Conservation (phyloP, 2,888 invertebrate genomes). For the Erannis defoliaria region DNA sequence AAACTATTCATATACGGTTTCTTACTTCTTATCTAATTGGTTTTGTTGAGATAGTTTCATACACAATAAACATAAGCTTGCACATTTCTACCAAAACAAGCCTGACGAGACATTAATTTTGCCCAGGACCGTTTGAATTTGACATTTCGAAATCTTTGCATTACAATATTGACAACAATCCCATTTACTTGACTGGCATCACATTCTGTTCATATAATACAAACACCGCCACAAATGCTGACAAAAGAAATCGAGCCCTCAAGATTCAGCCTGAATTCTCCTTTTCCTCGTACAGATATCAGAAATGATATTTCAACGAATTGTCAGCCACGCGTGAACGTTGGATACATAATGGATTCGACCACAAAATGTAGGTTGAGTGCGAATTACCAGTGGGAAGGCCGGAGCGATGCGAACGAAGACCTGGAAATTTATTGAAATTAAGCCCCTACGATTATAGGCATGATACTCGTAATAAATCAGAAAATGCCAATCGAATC, state of each 20-base stretch:
- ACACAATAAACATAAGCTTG: too few species aligned
- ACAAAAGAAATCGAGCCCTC: slow-evolving; percentile 9
- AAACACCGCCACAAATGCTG: slow-evolving; percentile 4
- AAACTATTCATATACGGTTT: too few species aligned
- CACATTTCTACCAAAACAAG: too few species aligned
- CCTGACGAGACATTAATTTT: too few species aligned
- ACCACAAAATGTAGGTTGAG: slow-evolving; percentile 20
- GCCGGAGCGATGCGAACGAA: slow-evolving; percentile 11
- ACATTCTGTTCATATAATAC: background rate
- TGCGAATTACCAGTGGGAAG: background rate
- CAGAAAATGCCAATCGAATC: background rate
- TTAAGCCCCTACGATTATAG: background rate
- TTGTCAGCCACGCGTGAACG: slow-evolving; percentile 28
- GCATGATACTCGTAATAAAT: background rate
- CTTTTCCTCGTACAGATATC: slow-evolving; percentile 21
- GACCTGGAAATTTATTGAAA: slow-evolving; percentile 11
- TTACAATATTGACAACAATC: background rate
- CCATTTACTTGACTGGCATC: background rate
- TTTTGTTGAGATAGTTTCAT: too few species aligned
- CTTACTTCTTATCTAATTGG: too few species aligned
- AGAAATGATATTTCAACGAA: slow-evolving; percentile 22
- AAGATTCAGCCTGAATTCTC: slow-evolving; percentile 11
- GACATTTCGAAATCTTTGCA: background rate
- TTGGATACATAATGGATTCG: slow-evolving; percentile 28
- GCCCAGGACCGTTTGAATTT: too few species aligned